phyloP scores from a whole-genome alignment of 2,113 vertebrate genomes.

The Cairina moschata region DNA sequence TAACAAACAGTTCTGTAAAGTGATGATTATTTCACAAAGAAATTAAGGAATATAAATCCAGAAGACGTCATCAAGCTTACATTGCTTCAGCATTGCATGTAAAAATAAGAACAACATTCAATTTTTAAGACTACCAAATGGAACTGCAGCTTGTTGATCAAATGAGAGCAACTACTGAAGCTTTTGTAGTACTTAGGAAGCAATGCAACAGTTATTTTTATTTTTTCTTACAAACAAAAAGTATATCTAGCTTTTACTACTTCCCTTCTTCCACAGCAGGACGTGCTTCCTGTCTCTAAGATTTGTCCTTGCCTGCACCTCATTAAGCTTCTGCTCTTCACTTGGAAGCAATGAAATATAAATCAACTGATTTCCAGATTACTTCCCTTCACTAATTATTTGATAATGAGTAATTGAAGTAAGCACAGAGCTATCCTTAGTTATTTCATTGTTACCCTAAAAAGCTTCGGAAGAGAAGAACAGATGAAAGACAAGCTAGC shows the following conservation, averaged over 20 bases:
- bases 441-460: background rate
- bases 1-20: background rate
- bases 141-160: background rate
- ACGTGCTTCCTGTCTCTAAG: background rate
- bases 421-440: background rate
- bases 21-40: background rate
- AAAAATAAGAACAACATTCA: background rate
- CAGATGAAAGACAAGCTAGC: background rate
- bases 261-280: background rate
- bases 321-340: background rate
- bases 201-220: background rate
- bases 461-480: background rate
- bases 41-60: accelerated
- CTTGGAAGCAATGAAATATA: background rate
- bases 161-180: background rate
- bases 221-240: background rate
- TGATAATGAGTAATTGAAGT: background rate
- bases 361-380: background rate
- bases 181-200: background rate
- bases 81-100: background rate
- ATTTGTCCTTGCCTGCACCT: background rate
- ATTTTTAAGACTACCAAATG: background rate
- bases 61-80: background rate
- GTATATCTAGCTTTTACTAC: background rate
- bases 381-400: background rate